Conservation (phyloP, 2,888 invertebrate genomes). For the Parapristionchus giblindavisi region DNA sequence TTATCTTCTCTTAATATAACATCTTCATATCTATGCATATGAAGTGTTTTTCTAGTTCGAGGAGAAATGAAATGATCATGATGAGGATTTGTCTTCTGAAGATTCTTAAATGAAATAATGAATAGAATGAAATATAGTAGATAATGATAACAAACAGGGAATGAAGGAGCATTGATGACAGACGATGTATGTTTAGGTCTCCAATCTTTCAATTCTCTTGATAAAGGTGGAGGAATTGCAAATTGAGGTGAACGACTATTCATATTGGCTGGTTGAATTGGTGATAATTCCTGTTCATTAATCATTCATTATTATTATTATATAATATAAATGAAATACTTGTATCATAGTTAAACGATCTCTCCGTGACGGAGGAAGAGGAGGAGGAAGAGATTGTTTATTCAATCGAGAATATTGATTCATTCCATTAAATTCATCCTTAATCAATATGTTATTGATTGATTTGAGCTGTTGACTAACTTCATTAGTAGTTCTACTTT, state of each 20-base stretch:
- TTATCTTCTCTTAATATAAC: neutral
- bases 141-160: conserved; percentile 8
- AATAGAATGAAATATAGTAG: neutral
- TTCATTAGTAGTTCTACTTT: conserved; percentile 30
- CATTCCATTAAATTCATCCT: conserved; percentile 1
- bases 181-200: conserved; percentile 20
- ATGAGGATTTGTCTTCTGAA: conserved; percentile 18
- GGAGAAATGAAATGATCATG: neutral
- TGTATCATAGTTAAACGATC: conserved; percentile 15
- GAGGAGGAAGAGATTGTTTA: neutral
- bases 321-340: neutral
- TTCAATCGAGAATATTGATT: conserved; percentile 1
- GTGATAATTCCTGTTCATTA: conserved; percentile 20
- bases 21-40: conserved; percentile 17
- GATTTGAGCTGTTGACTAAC: neutral
- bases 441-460: neutral
- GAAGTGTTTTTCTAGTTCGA: conserved; percentile 2
- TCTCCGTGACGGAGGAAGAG: neutral
- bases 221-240: conserved; percentile 18
- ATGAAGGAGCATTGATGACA: conserved; percentile 18
- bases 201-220: neutral
- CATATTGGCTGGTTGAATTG: neutral
- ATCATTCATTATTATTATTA: neutral
- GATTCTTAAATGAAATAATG: neutral
- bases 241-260: neutral